These are phyloP conservation scores for Lucifuga dentata DNA, from an alignment of 2,113 vertebrate species.

Conservation along the genomic window DNA sequence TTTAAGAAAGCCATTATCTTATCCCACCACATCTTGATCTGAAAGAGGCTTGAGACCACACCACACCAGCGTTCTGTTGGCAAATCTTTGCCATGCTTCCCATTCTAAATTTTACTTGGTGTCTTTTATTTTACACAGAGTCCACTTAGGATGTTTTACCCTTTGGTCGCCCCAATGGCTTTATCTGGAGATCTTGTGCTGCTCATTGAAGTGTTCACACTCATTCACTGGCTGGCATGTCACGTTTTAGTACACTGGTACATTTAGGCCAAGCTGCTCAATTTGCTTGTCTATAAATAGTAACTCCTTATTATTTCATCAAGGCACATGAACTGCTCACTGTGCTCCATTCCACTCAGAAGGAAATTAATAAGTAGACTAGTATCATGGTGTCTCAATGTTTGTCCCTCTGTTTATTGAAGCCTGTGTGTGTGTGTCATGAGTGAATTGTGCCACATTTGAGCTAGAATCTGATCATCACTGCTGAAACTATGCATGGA, in stretches of 20 bases:
- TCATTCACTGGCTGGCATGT: slow-evolving; percentile 1
- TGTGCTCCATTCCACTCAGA: slow-evolving; percentile 46
- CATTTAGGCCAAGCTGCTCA: slow-evolving; percentile 45
- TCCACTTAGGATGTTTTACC: slow-evolving; percentile 17
- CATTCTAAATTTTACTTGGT: no score
- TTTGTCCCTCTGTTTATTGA: slow-evolving; percentile 41
- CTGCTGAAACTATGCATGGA: slow-evolving; percentile 13
- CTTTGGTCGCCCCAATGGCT: neutral
- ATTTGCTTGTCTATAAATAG: slow-evolving; percentile 63
- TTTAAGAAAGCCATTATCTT: slow-evolving; percentile 8
- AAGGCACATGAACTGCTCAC: slow-evolving; percentile 41
- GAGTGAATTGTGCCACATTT: slow-evolving; percentile 36
- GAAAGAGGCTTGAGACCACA: slow-evolving; percentile 30
- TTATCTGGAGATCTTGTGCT: neutral
- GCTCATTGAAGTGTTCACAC: slow-evolving; percentile 10
- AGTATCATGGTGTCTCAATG: slow-evolving; percentile 39
- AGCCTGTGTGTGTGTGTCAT: slow-evolving; percentile 33
- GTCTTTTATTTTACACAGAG: slow-evolving; percentile 18
- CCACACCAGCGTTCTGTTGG: neutral
- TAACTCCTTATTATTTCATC: slow-evolving; percentile 68
- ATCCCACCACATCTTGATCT: slow-evolving; percentile 21
- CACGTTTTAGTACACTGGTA: slow-evolving; percentile 43
- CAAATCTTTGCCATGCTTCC: slow-evolving; percentile 1
- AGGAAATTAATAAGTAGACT: slow-evolving; percentile 58
- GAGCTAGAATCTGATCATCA: slow-evolving; percentile 7